phyloP scores from a whole-genome alignment of 2,113 vertebrate species.

The Gymnorhina tibicen region DNA sequence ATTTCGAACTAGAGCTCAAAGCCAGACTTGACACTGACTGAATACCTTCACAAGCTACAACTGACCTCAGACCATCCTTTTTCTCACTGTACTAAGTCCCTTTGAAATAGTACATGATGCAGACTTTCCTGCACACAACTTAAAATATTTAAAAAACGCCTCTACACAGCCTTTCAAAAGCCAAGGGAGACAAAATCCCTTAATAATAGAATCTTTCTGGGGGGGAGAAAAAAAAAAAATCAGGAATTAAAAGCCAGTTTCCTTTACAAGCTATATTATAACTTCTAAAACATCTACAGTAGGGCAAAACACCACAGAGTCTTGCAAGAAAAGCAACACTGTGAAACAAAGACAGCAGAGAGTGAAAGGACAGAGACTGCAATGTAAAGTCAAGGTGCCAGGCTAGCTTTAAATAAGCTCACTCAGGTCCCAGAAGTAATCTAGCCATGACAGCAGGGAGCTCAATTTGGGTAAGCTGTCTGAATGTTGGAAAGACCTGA shows the following conservation, averaged over 20 bases:
- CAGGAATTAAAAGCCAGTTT: not conserved
- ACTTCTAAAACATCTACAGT: not conserved
- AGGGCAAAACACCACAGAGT: not conserved
- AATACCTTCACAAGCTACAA: constrained; percentile 13
- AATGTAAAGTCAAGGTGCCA: not conserved
- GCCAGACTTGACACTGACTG: constrained; percentile 35
- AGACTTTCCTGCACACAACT: not conserved
- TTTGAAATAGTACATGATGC: not conserved
- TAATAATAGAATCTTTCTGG: not conserved
- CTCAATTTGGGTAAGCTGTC: not conserved
- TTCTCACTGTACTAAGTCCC: not conserved
- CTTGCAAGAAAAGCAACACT: not conserved
- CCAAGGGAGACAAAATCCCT: not conserved
- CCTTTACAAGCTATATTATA: not conserved
- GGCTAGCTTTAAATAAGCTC: constrained; percentile 6
- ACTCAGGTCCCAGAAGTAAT: not conserved
- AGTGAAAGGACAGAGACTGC: not conserved
- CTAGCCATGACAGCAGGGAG: not conserved
- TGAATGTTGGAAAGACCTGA: not conserved
- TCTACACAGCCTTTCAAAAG: not conserved
- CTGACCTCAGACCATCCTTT: constrained; percentile 12
- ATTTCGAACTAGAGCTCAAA: constrained; percentile 9
- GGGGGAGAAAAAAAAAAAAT: fast-evolving
- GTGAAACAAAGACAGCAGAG: not conserved
- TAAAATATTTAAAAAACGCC: not conserved